Evolutionary conservation across 2,888 invertebrate genomes (phyloP).

Genomic region (Napeogenes inachia): DNA sequence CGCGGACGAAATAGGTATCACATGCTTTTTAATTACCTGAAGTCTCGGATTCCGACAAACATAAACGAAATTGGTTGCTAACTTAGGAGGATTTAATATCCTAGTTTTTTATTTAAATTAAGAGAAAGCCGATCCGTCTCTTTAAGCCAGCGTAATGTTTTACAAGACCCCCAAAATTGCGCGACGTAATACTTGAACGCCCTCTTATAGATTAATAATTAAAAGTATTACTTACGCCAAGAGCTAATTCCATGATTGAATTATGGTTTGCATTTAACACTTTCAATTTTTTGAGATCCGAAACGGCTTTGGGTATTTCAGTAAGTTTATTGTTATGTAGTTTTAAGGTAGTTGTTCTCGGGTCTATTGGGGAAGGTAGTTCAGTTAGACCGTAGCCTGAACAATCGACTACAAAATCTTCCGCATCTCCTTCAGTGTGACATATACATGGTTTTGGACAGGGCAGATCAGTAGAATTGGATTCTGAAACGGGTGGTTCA

Average conservation of each 20-base stretch:
- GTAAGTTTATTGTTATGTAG: conserved; percentile 65
- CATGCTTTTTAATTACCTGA: too few relatives aligned
- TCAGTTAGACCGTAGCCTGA: conserved; percentile 66
- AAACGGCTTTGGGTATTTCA: conserved; percentile 58
- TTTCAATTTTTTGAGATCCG: conserved; percentile 54
- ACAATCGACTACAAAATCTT: conserved; percentile 65
- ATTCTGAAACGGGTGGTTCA: conserved; percentile 33
- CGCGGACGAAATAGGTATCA: too few relatives aligned
- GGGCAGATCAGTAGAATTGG: conserved; percentile 23
- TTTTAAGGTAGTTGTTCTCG: conserved; percentile 56
- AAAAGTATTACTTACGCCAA: conserved; percentile 53
- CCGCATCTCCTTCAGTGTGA: conserved; percentile 51
- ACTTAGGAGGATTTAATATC: too few relatives aligned
- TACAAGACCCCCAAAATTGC: too few relatives aligned
- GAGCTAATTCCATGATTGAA: conserved; percentile 53
- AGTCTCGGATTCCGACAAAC: too few relatives aligned
- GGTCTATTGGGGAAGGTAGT: conserved; percentile 63
- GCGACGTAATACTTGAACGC: not conserved
- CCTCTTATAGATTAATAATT: not conserved
- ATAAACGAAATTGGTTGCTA: too few relatives aligned
- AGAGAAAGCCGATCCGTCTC: too few relatives aligned
- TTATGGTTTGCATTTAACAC: conserved; percentile 59
- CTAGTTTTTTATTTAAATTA: too few relatives aligned
- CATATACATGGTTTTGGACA: conserved; percentile 63
- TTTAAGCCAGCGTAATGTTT: too few relatives aligned